Evolutionary conservation across 1,140 invertebrate species (phyloP).

Genomic region (Microplitis demolitor): DNA sequence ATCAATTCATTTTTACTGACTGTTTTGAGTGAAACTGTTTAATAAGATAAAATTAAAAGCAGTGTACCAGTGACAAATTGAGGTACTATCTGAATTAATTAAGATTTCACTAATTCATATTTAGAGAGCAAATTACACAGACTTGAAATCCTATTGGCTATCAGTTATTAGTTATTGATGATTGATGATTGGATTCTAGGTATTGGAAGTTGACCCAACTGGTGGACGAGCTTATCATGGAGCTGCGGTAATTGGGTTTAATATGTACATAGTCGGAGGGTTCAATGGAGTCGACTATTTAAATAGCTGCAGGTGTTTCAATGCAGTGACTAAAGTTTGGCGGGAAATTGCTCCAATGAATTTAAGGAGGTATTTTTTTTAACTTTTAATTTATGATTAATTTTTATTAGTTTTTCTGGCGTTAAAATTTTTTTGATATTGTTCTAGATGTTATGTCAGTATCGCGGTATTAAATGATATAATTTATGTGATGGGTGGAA

Average conservation of each 20-base stretch:
- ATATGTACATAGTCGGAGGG: conserved; percentile 75
- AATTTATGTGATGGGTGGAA: conserved; percentile 80
- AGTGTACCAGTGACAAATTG: too few relatives aligned
- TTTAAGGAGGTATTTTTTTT: conserved; percentile 55
- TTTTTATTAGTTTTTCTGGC: neutral
- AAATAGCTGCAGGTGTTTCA: conserved; percentile 69
- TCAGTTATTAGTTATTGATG: neutral
- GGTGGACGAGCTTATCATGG: conserved; percentile 76
- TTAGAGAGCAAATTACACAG: neutral
- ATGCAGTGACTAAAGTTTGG: conserved; percentile 69
- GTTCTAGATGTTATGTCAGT: conserved; percentile 68
- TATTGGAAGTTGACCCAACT: conserved; percentile 65
- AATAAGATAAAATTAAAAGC: too few relatives aligned
- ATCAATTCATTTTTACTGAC: too few relatives aligned
- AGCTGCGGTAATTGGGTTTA: conserved; percentile 67
- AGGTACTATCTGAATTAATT: too few relatives aligned
- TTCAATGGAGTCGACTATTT: conserved; percentile 71
- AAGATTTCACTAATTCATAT: neutral
- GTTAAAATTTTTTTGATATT: conserved; percentile 11
- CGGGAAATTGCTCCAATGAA: conserved; percentile 71
- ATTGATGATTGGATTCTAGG: conserved; percentile 36
- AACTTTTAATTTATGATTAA: neutral
- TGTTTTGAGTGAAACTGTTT: too few relatives aligned
- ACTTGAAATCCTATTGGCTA: neutral
- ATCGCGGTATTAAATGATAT: conserved; percentile 69